Conservation (phyloP, 1,140 invertebrate species). For the Papilio xuthus region DNA sequence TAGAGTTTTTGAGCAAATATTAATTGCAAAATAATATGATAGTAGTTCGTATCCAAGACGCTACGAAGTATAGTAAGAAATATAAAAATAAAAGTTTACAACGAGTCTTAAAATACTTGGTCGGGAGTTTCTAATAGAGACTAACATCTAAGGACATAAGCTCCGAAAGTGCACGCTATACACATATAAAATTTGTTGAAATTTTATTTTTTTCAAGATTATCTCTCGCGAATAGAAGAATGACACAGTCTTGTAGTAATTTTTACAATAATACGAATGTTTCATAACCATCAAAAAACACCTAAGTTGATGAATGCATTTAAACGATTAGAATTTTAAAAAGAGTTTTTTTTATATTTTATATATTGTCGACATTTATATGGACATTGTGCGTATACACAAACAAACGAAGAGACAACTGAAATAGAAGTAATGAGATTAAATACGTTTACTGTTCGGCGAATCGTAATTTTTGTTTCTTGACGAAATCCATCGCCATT, state of each 20-base stretch:
- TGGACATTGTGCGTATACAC: slow-evolving; percentile 74
- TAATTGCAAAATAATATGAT: slow-evolving; percentile 21
- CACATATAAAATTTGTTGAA: slow-evolving; percentile 65
- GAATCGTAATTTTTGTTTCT: slow-evolving; percentile 89
- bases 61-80: slow-evolving; percentile 31
- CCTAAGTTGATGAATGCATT: slow-evolving; percentile 46
- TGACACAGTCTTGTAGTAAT: slow-evolving; percentile 76
- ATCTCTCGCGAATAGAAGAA: slow-evolving; percentile 75
- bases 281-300: slow-evolving; percentile 51
- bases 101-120: slow-evolving; percentile 79
- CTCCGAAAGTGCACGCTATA: slow-evolving; percentile 76
- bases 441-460: slow-evolving; percentile 73
- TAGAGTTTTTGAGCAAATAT: slow-evolving; percentile 27
- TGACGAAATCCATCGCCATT: slow-evolving; percentile 93
- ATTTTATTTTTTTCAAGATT: slow-evolving; percentile 58
- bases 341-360: slow-evolving; percentile 50
- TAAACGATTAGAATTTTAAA: slow-evolving; percentile 51
- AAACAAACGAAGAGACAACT: slow-evolving; percentile 46
- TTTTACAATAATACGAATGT: slow-evolving; percentile 75
- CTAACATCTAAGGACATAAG: slow-evolving; percentile 78
- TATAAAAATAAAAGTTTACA: slow-evolving; percentile 59
- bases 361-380: slow-evolving; percentile 76
- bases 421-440: slow-evolving; percentile 46
- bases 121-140: slow-evolving; percentile 77
- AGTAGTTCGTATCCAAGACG: not conserved